Evolutionary conservation across 2,113 vertebrate genomes (phyloP).

Genomic region (Phalacrocorax brasilianus): DNA sequence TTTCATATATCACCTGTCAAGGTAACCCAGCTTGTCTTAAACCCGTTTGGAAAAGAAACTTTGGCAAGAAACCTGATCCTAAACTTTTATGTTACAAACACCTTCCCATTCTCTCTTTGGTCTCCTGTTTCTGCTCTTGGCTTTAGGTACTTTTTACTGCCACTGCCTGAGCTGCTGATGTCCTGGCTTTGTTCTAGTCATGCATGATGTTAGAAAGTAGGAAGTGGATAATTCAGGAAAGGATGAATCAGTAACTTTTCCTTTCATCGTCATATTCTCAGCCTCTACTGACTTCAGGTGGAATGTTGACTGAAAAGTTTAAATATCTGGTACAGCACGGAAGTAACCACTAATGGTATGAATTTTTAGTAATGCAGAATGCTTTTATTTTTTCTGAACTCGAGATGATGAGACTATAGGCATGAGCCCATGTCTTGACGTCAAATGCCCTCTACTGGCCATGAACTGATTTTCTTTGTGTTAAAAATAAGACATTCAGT

Average conservation of each 20-base stretch:
- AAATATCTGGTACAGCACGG: background rate
- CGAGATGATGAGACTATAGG: background rate
- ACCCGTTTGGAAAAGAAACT: background rate
- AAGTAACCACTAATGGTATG: background rate
- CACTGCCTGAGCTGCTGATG: background rate
- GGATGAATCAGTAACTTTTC: background rate
- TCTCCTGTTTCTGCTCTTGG: background rate
- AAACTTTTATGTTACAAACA: background rate
- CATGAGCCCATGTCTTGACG: background rate
- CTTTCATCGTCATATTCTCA: background rate
- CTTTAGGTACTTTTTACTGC: background rate
- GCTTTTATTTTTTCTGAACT: background rate
- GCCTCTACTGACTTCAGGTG: background rate
- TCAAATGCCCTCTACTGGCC: constrained; percentile 20
- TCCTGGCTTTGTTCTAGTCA: background rate
- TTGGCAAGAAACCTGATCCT: background rate
- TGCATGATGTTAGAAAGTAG: background rate
- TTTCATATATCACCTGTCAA: background rate
- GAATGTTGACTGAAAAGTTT: background rate
- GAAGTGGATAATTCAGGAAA: background rate
- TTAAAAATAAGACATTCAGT: background rate
- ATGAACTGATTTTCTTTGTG: background rate
- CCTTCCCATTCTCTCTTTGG: background rate
- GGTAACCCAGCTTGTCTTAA: background rate
- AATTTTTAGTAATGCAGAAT: background rate